A percentile compares a stretch with the other conserved stretches of the same genome.
These are phyloP conservation scores for Haliclona indistincta DNA, from an alignment of 37 sponge, comb jelly and placozoan species.

Conservation along the genomic window DNA sequence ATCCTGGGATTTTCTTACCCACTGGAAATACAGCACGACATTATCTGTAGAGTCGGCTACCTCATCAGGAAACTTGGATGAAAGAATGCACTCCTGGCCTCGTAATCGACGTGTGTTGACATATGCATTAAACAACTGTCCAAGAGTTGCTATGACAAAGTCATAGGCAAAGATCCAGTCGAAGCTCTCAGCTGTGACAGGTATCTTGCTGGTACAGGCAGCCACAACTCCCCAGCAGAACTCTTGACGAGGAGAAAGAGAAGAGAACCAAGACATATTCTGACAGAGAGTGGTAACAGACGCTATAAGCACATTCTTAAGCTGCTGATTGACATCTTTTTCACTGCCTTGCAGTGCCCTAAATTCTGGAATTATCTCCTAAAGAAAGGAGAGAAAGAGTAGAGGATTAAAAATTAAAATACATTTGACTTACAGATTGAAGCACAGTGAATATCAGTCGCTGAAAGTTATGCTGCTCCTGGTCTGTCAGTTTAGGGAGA, in stretches of 20 bases:
- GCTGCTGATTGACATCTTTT: neutral
- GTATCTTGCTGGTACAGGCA: conserved; percentile 31
- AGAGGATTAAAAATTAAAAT: neutral
- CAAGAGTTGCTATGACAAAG: conserved; percentile 21
- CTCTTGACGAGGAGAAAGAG: conserved; percentile 31
- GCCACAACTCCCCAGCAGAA: conserved; percentile 71
- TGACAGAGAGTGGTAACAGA: neutral
- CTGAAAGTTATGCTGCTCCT: conserved; percentile 36
- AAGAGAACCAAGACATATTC: conserved; percentile 30
- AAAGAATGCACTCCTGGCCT: conserved; percentile 18
- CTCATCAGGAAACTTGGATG: conserved; percentile 13
- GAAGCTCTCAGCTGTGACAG: conserved; percentile 23
- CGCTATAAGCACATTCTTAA: neutral
- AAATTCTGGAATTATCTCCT: conserved; percentile 47
- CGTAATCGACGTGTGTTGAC: conserved; percentile 20
- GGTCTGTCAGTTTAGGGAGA: neutral
- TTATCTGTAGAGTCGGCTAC: conserved; percentile 15
- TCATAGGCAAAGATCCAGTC: conserved; percentile 38
- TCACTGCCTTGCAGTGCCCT: neutral
- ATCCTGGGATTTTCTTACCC: conserved; percentile 39
- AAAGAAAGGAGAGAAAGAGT: neutral
- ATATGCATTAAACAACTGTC: conserved; percentile 36
- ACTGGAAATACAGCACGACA: conserved; percentile 56
- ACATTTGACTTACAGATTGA: neutral
- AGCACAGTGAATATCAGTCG: conserved; percentile 28